These are phyloP conservation scores for Brassicogethes aeneus DNA, from an alignment of 2,888 invertebrate genomes.

Conservation along the genomic window DNA sequence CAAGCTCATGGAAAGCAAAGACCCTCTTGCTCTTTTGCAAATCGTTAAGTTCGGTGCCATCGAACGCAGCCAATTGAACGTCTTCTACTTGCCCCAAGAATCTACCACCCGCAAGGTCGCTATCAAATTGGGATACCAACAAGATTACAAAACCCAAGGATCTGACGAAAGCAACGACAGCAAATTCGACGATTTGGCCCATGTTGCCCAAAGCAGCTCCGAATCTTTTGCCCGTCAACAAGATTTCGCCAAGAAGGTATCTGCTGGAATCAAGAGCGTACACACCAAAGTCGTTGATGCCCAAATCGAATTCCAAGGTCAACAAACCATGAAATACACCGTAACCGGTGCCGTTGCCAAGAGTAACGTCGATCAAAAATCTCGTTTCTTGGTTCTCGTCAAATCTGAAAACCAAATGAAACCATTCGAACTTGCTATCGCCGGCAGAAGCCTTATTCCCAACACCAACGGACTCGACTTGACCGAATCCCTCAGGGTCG, in stretches of 20 bases:
- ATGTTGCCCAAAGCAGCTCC: constrained; percentile 26
- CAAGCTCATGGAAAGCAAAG: constrained; percentile 25
- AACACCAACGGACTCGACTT: constrained; percentile 46
- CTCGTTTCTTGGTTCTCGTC: constrained; percentile 45
- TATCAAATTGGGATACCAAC: constrained; percentile 17
- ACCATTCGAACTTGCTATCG: constrained; percentile 43
- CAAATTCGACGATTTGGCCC: constrained; percentile 15
- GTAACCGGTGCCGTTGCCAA: constrained; percentile 46
- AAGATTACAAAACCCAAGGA: constrained; percentile 17
- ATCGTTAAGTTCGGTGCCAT: background rate
- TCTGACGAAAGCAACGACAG: constrained; percentile 13
- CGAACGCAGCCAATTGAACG: constrained; percentile 38
- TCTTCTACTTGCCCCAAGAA: constrained; percentile 36
- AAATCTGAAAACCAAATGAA: constrained; percentile 27
- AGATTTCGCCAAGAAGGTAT: constrained; percentile 46
- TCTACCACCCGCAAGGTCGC: constrained; percentile 15
- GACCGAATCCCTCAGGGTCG: constrained; percentile 45
- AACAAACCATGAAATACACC: constrained; percentile 43
- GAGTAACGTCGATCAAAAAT: constrained; percentile 50
- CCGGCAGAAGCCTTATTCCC: constrained; percentile 42
- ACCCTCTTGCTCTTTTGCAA: constrained; percentile 20
- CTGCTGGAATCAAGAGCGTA: constrained; percentile 47
- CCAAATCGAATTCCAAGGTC: constrained; percentile 47
- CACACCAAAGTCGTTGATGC: constrained; percentile 46
- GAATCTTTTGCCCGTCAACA: constrained; percentile 45